Conservation (phyloP, 30 jellyfish, hydroid and myxozoan genomes). For the Aurelia sp. region DNA sequence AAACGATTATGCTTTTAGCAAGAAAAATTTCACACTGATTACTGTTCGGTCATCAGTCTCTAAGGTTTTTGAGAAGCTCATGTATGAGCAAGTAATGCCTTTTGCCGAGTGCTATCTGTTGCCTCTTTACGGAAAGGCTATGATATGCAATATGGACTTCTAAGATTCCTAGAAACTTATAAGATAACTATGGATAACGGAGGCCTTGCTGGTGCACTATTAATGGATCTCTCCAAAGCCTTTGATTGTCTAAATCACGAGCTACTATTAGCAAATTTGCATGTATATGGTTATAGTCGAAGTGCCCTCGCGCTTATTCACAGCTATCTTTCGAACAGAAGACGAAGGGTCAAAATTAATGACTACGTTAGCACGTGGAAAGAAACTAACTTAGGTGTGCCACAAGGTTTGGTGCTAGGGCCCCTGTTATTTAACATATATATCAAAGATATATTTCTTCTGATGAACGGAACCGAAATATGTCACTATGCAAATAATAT, state of each 20-base stretch:
- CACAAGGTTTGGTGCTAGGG: too few relatives aligned
- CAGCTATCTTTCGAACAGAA: conserved; percentile 12
- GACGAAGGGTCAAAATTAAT: conserved; percentile 26
- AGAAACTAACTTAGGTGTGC: conserved; percentile 43
- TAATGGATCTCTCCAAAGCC: too few relatives aligned
- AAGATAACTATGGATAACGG: too few relatives aligned
- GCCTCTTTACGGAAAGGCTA: conserved; percentile 7
- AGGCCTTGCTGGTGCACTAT: too few relatives aligned
- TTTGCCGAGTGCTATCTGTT: conserved; percentile 10
- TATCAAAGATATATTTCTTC: not conserved
- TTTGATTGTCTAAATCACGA: too few relatives aligned
- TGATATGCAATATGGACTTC: not conserved
- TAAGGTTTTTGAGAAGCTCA: not conserved
- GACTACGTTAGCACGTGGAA: conserved; percentile 22
- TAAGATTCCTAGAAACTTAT: not conserved
- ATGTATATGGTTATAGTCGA: too few relatives aligned
- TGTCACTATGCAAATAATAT: not conserved
- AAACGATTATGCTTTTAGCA: conserved; percentile 12
- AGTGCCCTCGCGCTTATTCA: conserved; percentile 24
- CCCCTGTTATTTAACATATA: not conserved
- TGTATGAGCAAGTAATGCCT: conserved; percentile 14
- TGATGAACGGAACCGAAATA: conserved; percentile 9
- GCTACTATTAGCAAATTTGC: too few relatives aligned
- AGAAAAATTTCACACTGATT: not conserved
- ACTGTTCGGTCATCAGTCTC: too few relatives aligned